Evolutionary conservation across 2,797 vertebrate species (phyloP), one percentile per base, ranked within the genome.

Genomic region (Anisognathus igniventris): DNA sequence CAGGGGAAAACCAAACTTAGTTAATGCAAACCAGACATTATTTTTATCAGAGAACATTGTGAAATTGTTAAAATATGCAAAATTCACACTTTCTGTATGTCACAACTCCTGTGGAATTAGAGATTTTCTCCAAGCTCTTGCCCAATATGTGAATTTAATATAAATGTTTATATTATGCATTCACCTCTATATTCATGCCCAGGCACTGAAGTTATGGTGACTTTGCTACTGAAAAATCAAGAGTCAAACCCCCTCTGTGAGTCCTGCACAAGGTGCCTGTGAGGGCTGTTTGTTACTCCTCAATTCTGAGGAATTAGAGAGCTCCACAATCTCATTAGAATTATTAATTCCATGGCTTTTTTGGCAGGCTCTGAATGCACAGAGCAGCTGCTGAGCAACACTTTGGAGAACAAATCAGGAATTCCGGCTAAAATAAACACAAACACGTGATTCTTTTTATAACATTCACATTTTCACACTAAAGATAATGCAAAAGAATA

Each of bases 401-500:
- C 31, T 75, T 75, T 2, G 33, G 51, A 17, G 22, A 86, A n/a
- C 14, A 80, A 83, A 65, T 39, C 45, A 58, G 61, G n/a, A 76
- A 88, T 66, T 75, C 44, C 61, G 77, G 40, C 51, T 50, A 22
- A 75, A 93, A 88, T 60, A 74, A 66, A 86, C 16, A 56, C 24
- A 60, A 42, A 27, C 11, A n/a, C 0, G 2, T 33, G 50, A 9
- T 28, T 88, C 4, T n/a, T 27, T 14, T 71, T 35, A 0, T 3
- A 62, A 37, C 17, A 64, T 23, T n/a, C 22, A n/a, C 14, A 40
- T 4, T 56, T 42, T 6, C 27, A 47, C 22, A 9, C 9, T 42
- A 14, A 70, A 54, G n/a, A 60, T 7, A 54, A 62, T 10, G 20
- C 2, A 54, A 22, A 83, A 70, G 6, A 28, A 30, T 8, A 2